Evolutionary conservation across 30 jellyfish, hydroid and myxozoan genomes (phyloP).

Genomic region (Cassiopea andromeda): DNA sequence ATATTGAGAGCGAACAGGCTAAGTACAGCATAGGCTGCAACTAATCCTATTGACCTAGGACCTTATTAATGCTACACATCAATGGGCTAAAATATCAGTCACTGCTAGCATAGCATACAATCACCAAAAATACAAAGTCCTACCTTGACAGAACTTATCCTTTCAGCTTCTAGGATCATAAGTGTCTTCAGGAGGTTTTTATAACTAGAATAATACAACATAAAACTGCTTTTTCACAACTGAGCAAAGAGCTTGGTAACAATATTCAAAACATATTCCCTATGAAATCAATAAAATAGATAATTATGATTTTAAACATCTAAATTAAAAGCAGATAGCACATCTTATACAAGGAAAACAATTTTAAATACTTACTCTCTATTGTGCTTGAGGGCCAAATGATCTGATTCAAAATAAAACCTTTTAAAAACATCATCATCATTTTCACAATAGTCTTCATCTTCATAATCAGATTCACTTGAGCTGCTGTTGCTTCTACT

Average conservation of each 20-base stretch:
- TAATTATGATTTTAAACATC: not conserved
- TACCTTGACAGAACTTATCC: slow-evolving; percentile 80
- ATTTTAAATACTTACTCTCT: slow-evolving; percentile 69
- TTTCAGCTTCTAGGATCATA: slow-evolving; percentile 85
- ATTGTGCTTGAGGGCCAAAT: slow-evolving; percentile 86
- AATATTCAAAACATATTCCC: not conserved
- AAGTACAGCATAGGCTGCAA: too few relatives aligned
- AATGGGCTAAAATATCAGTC: too few relatives aligned
- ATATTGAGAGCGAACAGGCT: too few relatives aligned
- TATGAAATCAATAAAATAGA: not conserved
- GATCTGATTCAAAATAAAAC: slow-evolving; percentile 88
- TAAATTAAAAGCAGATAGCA: not conserved
- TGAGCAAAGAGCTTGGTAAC: not conserved
- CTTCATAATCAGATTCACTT: slow-evolving; percentile 9
- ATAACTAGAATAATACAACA: slow-evolving; percentile 39
- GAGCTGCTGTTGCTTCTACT: not conserved
- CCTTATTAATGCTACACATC: too few relatives aligned
- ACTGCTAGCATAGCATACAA: too few relatives aligned
- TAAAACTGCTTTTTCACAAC: not conserved
- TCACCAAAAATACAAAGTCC: not conserved
- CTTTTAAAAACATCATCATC: slow-evolving; percentile 52
- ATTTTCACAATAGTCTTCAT: slow-evolving; percentile 10
- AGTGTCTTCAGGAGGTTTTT: slow-evolving; percentile 75
- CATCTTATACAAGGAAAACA: not conserved
- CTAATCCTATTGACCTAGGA: too few relatives aligned